Evolutionary conservation across 2,888 invertebrate species (phyloP).

Genomic region (Epinotia brunnichana): DNA sequence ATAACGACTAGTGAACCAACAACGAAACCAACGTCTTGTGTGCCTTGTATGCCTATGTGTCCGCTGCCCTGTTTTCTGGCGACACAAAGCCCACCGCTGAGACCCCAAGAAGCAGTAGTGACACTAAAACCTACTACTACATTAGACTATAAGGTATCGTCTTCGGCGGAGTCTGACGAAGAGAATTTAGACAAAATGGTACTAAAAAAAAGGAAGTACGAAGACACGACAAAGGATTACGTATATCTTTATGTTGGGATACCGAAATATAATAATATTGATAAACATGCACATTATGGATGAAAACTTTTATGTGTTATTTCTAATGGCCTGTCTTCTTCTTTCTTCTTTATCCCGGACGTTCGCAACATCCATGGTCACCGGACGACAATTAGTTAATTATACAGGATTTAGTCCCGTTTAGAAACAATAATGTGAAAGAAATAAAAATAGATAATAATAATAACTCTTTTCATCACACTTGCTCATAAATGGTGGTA

Average conservation of each 20-base stretch:
- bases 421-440: too few species aligned
- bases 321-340: too few species aligned
- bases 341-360: too few species aligned
- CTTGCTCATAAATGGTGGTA: too few species aligned
- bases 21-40: background rate
- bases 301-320: background rate
- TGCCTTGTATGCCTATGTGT: slow-evolving; percentile 20
- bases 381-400: too few species aligned
- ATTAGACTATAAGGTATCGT: background rate
- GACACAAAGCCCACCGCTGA: background rate
- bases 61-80: background rate
- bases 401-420: too few species aligned
- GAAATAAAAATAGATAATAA: too few species aligned
- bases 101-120: background rate
- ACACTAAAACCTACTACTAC: background rate
- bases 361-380: too few species aligned
- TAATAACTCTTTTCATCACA: too few species aligned
- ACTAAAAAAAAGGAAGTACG: background rate
- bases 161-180: background rate
- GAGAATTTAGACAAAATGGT: background rate
- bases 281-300: background rate
- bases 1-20: background rate
- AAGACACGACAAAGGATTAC: slow-evolving; percentile 6
- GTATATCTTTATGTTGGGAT: slow-evolving; percentile 15
- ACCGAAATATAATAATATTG: slow-evolving; percentile 4